Evolutionary conservation across 2,113 vertebrate species (phyloP).

Genomic region (Coptodon rendalli): DNA sequence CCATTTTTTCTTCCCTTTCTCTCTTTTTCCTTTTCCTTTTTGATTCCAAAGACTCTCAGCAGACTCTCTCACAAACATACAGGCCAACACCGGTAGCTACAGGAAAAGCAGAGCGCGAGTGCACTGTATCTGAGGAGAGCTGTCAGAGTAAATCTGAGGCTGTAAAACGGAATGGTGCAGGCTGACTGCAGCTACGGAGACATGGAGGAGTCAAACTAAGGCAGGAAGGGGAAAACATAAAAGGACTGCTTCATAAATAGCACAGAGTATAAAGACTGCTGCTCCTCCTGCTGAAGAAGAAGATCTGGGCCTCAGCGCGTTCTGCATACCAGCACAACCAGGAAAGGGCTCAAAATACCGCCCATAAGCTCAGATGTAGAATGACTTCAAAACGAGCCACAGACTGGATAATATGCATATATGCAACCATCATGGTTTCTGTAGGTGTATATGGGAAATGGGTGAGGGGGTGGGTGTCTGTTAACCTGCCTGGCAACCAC

Average conservation of each 20-base stretch:
- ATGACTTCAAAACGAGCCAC: background rate
- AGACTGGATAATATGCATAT: background rate
- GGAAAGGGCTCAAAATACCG: conserved; percentile 9
- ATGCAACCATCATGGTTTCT: conserved; percentile 7
- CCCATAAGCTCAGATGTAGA: background rate
- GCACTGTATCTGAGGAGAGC: conserved; percentile 9
- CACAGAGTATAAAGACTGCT: background rate
- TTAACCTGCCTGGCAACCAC: conserved; percentile 70
- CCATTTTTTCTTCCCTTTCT: background rate
- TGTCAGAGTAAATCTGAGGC: conserved; percentile 32
- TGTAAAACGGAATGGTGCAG: conserved; percentile 16
- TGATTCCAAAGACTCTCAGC: background rate
- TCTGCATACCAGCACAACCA: conserved; percentile 15
- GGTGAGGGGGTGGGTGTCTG: background rate
- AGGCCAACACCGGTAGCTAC: background rate
- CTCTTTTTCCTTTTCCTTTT: background rate
- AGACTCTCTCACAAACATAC: background rate
- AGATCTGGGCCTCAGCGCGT: background rate
- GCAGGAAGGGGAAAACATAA: conserved; percentile 1
- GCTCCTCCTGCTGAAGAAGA: background rate
- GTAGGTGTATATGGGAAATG: conserved; percentile 2
- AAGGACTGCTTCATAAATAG: conserved; percentile 52
- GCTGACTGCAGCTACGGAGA: conserved; percentile 18
- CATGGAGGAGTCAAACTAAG: conserved; percentile 35
- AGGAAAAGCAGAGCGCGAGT: background rate